Percentiles rank a stretch among this genome's conserved stretches.
Evolutionary conservation across 2,888 invertebrate species (phyloP).

Genomic region (Julus scanicus): DNA sequence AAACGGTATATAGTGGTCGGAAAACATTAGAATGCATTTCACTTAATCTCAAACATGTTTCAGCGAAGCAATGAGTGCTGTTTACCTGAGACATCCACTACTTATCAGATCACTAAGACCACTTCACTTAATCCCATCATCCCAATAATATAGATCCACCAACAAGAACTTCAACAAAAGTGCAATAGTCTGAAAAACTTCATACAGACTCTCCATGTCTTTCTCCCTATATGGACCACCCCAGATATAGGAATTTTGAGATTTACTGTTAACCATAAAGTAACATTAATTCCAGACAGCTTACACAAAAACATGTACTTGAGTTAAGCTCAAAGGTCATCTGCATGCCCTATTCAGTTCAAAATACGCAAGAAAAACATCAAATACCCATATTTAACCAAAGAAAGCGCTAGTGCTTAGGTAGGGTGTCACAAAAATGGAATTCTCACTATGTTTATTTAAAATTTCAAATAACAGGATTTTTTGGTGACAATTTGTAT

Average conservation of each 20-base stretch:
- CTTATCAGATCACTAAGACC: neutral
- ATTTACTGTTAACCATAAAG: neutral
- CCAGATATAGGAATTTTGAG: neutral
- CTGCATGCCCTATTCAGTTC: neutral
- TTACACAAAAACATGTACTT: neutral
- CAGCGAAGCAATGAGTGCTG: neutral
- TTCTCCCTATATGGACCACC: neutral
- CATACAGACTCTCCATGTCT: too few relatives aligned
- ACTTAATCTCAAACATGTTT: slow-evolving; percentile 15
- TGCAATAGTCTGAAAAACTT: neutral
- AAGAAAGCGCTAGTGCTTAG: neutral
- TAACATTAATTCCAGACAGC: neutral
- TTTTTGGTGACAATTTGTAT: neutral
- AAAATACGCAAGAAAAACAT: neutral
- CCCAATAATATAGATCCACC: neutral
- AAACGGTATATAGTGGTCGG: neutral
- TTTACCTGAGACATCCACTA: neutral
- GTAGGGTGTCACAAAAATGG: slow-evolving; percentile 8
- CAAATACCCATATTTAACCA: neutral
- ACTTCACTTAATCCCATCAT: neutral
- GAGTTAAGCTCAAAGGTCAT: neutral
- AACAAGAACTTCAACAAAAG: neutral
- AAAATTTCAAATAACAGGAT: neutral
- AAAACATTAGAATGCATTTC: neutral
- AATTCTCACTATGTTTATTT: neutral